These are phyloP conservation scores for Harpalus rubripes DNA, from an alignment of 2,888 invertebrate genomes.

Conservation along the genomic window DNA sequence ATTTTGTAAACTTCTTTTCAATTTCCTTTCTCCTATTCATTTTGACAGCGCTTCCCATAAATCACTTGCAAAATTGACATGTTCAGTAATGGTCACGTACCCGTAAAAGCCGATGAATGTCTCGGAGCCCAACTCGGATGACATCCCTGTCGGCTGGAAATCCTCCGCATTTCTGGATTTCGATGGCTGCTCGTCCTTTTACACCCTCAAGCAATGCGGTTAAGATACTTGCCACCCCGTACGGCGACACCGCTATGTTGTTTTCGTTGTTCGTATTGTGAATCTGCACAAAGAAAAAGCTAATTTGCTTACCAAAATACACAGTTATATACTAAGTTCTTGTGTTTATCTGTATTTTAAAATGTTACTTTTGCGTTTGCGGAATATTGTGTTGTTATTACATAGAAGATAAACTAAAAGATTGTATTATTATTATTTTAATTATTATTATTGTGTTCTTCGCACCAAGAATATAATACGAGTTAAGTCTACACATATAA, in stretches of 20 bases:
- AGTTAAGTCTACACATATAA: too few species aligned
- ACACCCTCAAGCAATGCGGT: slow-evolving; percentile 90
- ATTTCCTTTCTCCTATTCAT: neutral
- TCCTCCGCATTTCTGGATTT: slow-evolving; percentile 85
- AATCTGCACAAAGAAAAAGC: slow-evolving; percentile 76
- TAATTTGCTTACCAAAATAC: too few species aligned
- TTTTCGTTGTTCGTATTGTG: slow-evolving; percentile 87
- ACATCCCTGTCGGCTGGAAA: slow-evolving; percentile 87
- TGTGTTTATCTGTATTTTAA: too few species aligned
- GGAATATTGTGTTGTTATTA: too few species aligned
- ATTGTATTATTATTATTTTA: too few species aligned
- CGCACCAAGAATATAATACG: too few species aligned
- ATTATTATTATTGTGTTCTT: too few species aligned
- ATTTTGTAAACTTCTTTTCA: neutral
- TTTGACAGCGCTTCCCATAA: slow-evolving; percentile 6
- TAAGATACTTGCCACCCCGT: slow-evolving; percentile 89
- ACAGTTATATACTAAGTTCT: too few species aligned
- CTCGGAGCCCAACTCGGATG: slow-evolving; percentile 88
- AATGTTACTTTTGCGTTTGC: too few species aligned
- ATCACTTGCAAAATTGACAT: neutral
- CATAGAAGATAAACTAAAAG: too few species aligned
- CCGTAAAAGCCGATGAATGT: slow-evolving; percentile 89
- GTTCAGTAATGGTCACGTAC: slow-evolving; percentile 78
- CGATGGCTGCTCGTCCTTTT: slow-evolving; percentile 84
- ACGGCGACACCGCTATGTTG: slow-evolving; percentile 92